phyloP scores from a whole-genome alignment of 2,888 invertebrate species.

The Drosophila bunnanda region DNA sequence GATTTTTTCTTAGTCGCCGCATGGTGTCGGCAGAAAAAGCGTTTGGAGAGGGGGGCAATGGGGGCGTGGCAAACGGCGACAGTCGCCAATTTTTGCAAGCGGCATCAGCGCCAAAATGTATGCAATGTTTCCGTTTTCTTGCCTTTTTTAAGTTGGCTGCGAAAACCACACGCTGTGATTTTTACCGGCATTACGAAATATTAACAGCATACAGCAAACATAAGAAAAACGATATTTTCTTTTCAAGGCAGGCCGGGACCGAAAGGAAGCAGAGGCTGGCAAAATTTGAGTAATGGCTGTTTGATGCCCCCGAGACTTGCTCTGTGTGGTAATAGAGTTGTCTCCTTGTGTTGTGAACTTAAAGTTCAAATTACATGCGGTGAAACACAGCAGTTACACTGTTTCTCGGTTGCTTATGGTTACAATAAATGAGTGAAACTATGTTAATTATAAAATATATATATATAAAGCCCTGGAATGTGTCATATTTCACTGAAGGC shows the following conservation, averaged over 20 bases:
- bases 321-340: slow-evolving; percentile 23
- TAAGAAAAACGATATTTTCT: slow-evolving; percentile 37
- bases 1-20: slow-evolving; percentile 69
- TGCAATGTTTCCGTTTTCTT: slow-evolving; percentile 30
- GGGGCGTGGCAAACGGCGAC: slow-evolving; percentile 15
- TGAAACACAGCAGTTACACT: slow-evolving; percentile 8
- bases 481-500: neutral
- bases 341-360: slow-evolving; percentile 12
- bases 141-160: slow-evolving; percentile 34
- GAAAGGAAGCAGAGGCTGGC: neutral
- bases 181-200: slow-evolving; percentile 77
- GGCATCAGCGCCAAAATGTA: slow-evolving; percentile 41
- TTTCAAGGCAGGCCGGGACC: slow-evolving; percentile 9
- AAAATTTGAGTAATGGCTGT: slow-evolving; percentile 40
- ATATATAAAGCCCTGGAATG: neutral
- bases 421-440: neutral
- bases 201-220: slow-evolving; percentile 66
- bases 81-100: slow-evolving; percentile 63
- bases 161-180: slow-evolving; percentile 68
- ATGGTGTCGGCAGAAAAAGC: slow-evolving; percentile 58
- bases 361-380: slow-evolving; percentile 25
- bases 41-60: neutral
- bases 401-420: neutral
- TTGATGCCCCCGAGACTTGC: slow-evolving; percentile 31
- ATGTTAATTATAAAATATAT: no score